Evolutionary conservation across 2,888 invertebrate species (phyloP).

Genomic region (Luperina testacea): DNA sequence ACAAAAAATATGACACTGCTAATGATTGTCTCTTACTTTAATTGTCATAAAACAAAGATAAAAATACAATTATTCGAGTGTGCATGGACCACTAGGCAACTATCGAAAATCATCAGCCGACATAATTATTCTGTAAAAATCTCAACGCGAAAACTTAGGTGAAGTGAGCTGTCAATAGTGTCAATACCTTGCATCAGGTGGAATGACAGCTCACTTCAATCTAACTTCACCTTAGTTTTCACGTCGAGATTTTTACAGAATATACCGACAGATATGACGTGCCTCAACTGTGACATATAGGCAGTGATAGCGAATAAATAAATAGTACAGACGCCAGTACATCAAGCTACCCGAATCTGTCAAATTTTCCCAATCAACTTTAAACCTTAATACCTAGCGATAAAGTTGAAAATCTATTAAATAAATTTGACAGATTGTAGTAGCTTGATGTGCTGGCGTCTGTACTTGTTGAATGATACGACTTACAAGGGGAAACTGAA

Average conservation of each 20-base stretch:
- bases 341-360: too few relatives aligned
- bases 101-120: conserved; percentile 12
- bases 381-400: too few relatives aligned
- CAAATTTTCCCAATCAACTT: too few relatives aligned
- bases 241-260: background rate
- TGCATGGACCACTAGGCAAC: conserved; percentile 56
- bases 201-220: background rate
- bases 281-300: conserved; percentile 36
- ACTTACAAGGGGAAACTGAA: conserved; percentile 8
- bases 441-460: too few relatives aligned
- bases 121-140: too few relatives aligned
- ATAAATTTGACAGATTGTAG: too few relatives aligned
- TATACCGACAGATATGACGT: background rate
- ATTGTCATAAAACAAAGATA: conserved; percentile 56
- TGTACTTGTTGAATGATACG: conserved; percentile 37
- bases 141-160: background rate
- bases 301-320: conserved; percentile 64
- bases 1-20: conserved; percentile 35
- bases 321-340: conserved; percentile 39
- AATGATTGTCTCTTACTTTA: conserved; percentile 39
- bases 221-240: background rate
- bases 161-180: background rate
- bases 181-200: background rate
- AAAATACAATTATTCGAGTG: conserved; percentile 78
- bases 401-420: too few relatives aligned